Conservation (phyloP, 1,140 invertebrate species). For the Panagrolaimus sp. region DNA sequence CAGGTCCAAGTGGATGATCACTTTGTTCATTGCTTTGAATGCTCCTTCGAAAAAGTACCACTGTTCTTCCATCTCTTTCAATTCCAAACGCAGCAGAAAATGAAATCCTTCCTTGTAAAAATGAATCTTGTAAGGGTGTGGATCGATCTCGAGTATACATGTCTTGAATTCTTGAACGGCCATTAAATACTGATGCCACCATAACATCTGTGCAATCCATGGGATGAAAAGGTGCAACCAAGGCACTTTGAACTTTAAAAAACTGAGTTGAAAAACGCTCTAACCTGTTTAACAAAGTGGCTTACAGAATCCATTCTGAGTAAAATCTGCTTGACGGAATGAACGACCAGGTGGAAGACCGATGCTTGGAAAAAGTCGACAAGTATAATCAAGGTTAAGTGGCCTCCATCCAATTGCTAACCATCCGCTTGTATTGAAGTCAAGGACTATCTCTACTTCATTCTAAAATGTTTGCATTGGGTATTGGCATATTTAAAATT, state of each 20-base stretch:
- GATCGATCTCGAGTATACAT: constrained; percentile 45
- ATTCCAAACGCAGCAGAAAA: constrained; percentile 36
- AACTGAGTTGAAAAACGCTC: too few relatives aligned
- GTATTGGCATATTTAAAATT: too few relatives aligned
- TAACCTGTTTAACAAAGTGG: too few relatives aligned
- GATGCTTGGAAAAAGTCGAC: too few relatives aligned
- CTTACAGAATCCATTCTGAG: constrained; percentile 26
- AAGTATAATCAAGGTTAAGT: too few relatives aligned
- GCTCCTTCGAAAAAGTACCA: constrained; percentile 37
- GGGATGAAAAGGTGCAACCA: constrained; percentile 34
- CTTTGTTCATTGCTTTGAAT: constrained; percentile 15
- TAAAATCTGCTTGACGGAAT: background rate
- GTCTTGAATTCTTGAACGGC: constrained; percentile 22
- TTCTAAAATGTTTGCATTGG: too few relatives aligned
- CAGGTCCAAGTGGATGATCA: too few relatives aligned
- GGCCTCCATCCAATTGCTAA: too few relatives aligned
- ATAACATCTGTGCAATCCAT: constrained; percentile 42
- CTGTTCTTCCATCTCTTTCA: constrained; percentile 27
- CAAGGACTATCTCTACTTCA: too few relatives aligned
- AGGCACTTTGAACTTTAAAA: constrained; percentile 26
- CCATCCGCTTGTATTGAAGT: too few relatives aligned
- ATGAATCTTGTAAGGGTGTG: constrained; percentile 30
- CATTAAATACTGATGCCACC: constrained; percentile 35
- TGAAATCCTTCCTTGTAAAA: constrained; percentile 39
- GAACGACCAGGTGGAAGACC: too few relatives aligned